Evolutionary conservation across 2,888 invertebrate species (phyloP), one percentile per base, ranked within the genome.

Genomic region (Scotopteryx bipunctaria): DNA sequence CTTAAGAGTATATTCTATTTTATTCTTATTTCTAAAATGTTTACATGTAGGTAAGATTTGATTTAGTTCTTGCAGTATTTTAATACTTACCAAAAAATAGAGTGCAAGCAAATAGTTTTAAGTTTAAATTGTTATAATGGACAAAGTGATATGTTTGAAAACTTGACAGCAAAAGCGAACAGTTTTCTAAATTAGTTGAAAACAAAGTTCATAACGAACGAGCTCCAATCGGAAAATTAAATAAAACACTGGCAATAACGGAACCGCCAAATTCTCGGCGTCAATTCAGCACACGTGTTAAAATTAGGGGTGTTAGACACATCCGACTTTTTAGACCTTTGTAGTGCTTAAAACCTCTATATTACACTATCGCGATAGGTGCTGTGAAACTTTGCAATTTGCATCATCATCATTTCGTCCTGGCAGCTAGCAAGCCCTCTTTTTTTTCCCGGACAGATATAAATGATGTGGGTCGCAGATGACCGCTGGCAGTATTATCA

Each of bases 281-380:
- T 63, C 66, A 56, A 84, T 85, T 83, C 85, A 40, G 64, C 66
- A 73, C 83, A 81, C 85, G 85, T 76, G 78, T 75, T 64, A 56
- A 16, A 29, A 13, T 27, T 33, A 48, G 54, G 21, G 40, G 15
- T 44, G 40, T 29, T 13, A 2, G 5, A 15, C 1, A 36, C 16
- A n/a, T 45, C 41, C 36, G 46, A 38, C 27, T 29, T 36, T 41
- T 51, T 19, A n/a, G 1, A n/a, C 2, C 9, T 32, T 16, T 3
- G 21, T 8, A 31, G 15, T 25, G 16, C 5, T 31, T n/a, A 13
- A 9, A 29, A 11, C 2, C 3, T 14, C 3, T 31, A 11, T 14
- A 8, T 11, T 9, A 25, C 25, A 11, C 8, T 25, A n/a, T n/a
- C n/a, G n/a, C n/a, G n/a, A n/a, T n/a, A n/a, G n/a, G n/a, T n/a